phyloP scores from a whole-genome alignment of 2,113 vertebrate genomes.

The Taxidea taxus region DNA sequence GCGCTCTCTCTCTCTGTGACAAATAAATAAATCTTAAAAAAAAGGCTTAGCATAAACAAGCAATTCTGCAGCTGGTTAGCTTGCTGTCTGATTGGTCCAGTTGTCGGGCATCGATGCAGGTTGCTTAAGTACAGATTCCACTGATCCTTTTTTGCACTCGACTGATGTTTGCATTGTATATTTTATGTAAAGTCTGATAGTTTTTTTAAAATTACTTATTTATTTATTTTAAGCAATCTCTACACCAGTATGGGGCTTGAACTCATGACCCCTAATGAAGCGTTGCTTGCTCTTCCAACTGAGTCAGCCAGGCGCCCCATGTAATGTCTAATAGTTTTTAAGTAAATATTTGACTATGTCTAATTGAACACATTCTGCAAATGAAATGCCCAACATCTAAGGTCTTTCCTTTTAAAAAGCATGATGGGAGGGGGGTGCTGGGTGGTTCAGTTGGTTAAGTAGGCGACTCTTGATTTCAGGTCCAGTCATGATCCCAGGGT shows the following conservation, averaged over 20 bases:
- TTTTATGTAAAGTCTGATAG: not conserved
- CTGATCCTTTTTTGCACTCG: not conserved
- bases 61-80: not conserved
- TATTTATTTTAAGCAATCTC: not conserved
- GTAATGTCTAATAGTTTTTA: not conserved
- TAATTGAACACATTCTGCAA: not conserved
- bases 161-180: not conserved
- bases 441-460: not conserved
- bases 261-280: not conserved
- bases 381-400: not conserved
- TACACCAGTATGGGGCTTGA: not conserved
- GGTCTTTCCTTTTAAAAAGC: conserved; percentile 8
- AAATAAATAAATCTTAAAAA: no score
- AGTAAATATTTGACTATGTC: conserved; percentile 37
- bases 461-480: not conserved
- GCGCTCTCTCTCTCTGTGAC: no score
- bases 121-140: not conserved
- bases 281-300: not conserved
- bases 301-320: not conserved
- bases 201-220: not conserved
- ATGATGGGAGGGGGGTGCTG: not conserved
- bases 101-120: not conserved
- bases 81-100: not conserved
- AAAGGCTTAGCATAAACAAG: not conserved
- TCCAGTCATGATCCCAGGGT: not conserved